Evolutionary conservation across 2,888 invertebrate genomes (phyloP).

Genomic region (Exephanes ischioxanthus): DNA sequence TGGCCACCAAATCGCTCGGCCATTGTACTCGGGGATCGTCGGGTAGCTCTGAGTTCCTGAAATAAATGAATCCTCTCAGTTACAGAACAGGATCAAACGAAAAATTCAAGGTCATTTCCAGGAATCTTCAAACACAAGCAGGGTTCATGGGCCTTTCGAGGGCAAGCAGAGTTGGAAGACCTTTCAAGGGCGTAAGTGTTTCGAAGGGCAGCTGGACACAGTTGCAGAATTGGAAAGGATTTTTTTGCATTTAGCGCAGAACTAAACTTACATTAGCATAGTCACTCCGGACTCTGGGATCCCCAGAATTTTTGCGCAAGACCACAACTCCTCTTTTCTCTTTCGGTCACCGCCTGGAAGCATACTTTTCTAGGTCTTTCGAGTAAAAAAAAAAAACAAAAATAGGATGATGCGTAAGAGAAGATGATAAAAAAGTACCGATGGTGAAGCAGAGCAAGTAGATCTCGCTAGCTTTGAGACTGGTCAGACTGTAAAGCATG

Average conservation of each 20-base stretch:
- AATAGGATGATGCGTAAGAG: not conserved
- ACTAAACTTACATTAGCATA: constrained; percentile 85
- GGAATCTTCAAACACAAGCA: no score
- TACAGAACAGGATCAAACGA: not conserved
- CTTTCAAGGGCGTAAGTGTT: not conserved
- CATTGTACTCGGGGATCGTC: constrained; percentile 93
- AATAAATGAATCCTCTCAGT: constrained; percentile 81
- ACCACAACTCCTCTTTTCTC: constrained; percentile 93
- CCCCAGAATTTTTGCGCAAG: constrained; percentile 92
- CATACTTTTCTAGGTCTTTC: constrained; percentile 67
- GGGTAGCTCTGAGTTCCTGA: constrained; percentile 90
- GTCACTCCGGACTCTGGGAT: constrained; percentile 92
- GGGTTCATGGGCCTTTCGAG: no score
- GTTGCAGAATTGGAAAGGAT: constrained; percentile 33
- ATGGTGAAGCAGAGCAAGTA: constrained; percentile 94
- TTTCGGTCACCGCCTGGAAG: constrained; percentile 80
- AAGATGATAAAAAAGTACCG: constrained; percentile 86
- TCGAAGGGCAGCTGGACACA: no score
- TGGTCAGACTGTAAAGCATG: constrained; percentile 89
- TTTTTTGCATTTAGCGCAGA: not conserved
- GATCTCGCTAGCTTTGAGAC: constrained; percentile 89
- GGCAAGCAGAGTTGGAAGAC: no score
- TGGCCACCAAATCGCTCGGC: constrained; percentile 89
- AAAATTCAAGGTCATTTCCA: not conserved
- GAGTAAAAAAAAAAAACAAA: constrained; percentile 21